Base-by-base conservation (phyloP, 2,888 invertebrate genomes). In the Xestoiulus laeticollis region DNA sequence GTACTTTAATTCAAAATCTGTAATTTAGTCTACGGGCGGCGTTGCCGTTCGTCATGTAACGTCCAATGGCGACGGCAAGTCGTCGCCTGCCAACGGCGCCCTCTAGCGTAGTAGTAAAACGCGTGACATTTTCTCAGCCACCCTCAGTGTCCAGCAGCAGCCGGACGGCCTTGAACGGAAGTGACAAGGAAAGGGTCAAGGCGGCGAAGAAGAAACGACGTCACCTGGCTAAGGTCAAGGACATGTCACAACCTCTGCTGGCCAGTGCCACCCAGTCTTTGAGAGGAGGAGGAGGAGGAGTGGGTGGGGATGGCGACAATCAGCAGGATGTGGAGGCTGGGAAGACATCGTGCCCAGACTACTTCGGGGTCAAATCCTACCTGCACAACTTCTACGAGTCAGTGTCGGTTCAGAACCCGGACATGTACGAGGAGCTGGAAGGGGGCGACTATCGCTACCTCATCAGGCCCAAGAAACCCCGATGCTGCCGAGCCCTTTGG, bases 331-430 rank as follows among this genome's bases (percentile, higher is more conserved):
- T 91, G 88, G 91, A 91, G 10, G 91, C 91, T 86, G 43, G 32
- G 22, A 22, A 85, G 8, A 48, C 48, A 16, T 84, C 26, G 32
- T 91, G 91, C 89, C 91, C 91, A 6, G 91, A 91, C 86, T 92
- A 92, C 89, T 93, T 93, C 89, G 93, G 93, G 14, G 93, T 93
- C 30, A 91, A 91, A 88, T 93, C 93, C n/a, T 93, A 93, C 89
- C 91, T 93, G 86, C 93, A 93, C 89, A 91, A 93, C 88, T 93
- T 93, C 90, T 93, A 93, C 90, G 93, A 93, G 88, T 89, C 90
- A 8, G 90, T 90, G 87, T 88, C 89, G 16, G 89, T 90, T 38
- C 89, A 89, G 84, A 88, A 90, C 87, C 89, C 90, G 8, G 89
- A 89, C 8, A 78, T 90, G 8, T 89, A 89, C 85, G 90, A 90